Conservation (phyloP, 2,113 vertebrate genomes). For the Felis catus region DNA sequence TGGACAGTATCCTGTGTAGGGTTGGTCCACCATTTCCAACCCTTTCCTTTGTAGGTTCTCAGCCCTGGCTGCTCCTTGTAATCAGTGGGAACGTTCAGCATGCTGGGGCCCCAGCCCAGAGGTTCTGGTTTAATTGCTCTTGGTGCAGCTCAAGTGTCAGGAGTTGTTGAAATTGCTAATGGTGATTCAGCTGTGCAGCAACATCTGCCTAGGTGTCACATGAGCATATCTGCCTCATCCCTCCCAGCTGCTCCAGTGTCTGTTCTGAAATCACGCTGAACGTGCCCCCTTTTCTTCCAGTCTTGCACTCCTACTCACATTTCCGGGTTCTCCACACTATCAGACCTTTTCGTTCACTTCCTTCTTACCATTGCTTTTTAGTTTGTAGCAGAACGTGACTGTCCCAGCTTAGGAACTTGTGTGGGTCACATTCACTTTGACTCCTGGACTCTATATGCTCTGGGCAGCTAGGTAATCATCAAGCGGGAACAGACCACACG, state of each 20-base stretch:
- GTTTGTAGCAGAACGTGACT: neutral
- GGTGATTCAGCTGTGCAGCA: neutral
- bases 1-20: fast-evolving
- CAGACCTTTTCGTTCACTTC: neutral
- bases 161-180: neutral
- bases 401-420: fast-evolving
- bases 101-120: fast-evolving
- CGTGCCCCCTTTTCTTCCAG: neutral
- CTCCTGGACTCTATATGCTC: neutral
- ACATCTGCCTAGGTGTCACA: fast-evolving
- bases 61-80: fast-evolving
- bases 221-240: neutral
- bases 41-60: fast-evolving
- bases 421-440: neutral
- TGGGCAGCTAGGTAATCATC: neutral
- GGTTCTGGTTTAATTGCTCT: neutral
- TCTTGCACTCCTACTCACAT: neutral
- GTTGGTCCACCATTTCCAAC: fast-evolving
- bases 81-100: neutral
- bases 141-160: neutral
- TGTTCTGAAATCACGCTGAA: neutral
- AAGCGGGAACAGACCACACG: fast-evolving
- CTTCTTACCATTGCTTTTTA: neutral
- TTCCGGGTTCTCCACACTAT: neutral
- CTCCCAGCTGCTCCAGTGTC: neutral